Conservation (phyloP, 23 tunicate genomes). For the Corella eumyota region DNA sequence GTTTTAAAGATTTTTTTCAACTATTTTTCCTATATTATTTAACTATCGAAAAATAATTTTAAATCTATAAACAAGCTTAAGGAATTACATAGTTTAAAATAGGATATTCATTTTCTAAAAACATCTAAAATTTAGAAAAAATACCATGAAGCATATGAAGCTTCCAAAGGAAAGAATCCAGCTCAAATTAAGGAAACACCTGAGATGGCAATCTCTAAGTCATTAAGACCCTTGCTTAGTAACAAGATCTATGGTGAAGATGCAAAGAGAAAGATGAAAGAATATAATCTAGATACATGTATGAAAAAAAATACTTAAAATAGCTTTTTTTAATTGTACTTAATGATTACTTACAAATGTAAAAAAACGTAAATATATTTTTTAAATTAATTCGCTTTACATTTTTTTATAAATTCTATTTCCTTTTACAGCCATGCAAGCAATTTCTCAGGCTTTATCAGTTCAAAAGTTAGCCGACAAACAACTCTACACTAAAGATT, state of each 20-base stretch:
- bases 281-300: slow-evolving; percentile 96
- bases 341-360: background rate
- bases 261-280: slow-evolving; percentile 61
- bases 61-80: too few relatives aligned
- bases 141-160: slow-evolving; percentile 73
- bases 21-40: too few relatives aligned
- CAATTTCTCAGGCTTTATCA: slow-evolving; percentile 60
- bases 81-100: too few relatives aligned
- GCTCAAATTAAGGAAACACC: slow-evolving; percentile 82
- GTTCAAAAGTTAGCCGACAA: slow-evolving; percentile 45
- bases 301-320: background rate
- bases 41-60: too few relatives aligned
- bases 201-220: slow-evolving; percentile 86
- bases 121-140: slow-evolving; percentile 30
- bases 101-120: too few relatives aligned
- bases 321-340: background rate
- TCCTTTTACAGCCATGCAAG: slow-evolving; percentile 60
- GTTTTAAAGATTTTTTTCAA: background rate
- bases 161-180: slow-evolving; percentile 47
- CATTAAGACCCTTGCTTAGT: slow-evolving; percentile 73
- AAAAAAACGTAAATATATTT: too few relatives aligned
- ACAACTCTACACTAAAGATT: slow-evolving; percentile 33
- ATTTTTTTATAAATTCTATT: background rate
- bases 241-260: slow-evolving; percentile 61
- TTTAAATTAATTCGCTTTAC: background rate